phyloP scores from a whole-genome alignment of 1,140 invertebrate genomes.

The Oscheius sp. region DNA sequence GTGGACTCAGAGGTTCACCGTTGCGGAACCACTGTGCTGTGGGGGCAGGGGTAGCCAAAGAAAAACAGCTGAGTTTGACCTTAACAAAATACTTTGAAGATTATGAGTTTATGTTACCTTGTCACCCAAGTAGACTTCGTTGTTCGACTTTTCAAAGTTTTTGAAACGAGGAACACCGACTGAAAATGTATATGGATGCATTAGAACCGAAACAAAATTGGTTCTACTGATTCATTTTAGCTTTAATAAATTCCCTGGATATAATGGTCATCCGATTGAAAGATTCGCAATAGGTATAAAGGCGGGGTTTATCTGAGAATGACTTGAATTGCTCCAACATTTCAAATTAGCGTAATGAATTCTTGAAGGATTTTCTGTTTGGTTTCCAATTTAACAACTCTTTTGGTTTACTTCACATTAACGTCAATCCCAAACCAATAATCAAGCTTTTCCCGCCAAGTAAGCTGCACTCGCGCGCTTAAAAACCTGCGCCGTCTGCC shows the following conservation, averaged over 20 bases:
- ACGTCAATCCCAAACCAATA: too few species aligned
- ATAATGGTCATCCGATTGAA: neutral
- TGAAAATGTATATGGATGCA: neutral
- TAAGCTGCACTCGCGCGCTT: too few species aligned
- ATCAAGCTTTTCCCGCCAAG: too few species aligned
- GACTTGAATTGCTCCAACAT: too few species aligned
- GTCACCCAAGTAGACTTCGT: conserved; percentile 7
- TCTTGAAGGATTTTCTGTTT: too few species aligned
- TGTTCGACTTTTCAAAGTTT: neutral
- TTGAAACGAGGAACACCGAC: conserved; percentile 11
- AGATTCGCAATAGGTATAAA: too few species aligned
- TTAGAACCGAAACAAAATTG: too few species aligned
- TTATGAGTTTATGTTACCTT: neutral
- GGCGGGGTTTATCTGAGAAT: too few species aligned
- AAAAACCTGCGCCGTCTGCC: too few species aligned
- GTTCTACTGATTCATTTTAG: neutral
- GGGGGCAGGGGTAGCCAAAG: conserved; percentile 16
- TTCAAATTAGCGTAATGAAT: too few species aligned
- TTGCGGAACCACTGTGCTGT: conserved; percentile 30
- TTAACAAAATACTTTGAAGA: neutral
- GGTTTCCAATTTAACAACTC: too few species aligned
- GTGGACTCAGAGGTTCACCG: conserved; percentile 10
- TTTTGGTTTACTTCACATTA: too few species aligned
- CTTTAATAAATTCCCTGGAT: neutral
- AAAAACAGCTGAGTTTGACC: conserved; percentile 18